Evolutionary conservation across 2,797 vertebrate species (phyloP), one percentile per base, ranked within the genome.

Genomic region (Mormyrops attenuatus): DNA sequence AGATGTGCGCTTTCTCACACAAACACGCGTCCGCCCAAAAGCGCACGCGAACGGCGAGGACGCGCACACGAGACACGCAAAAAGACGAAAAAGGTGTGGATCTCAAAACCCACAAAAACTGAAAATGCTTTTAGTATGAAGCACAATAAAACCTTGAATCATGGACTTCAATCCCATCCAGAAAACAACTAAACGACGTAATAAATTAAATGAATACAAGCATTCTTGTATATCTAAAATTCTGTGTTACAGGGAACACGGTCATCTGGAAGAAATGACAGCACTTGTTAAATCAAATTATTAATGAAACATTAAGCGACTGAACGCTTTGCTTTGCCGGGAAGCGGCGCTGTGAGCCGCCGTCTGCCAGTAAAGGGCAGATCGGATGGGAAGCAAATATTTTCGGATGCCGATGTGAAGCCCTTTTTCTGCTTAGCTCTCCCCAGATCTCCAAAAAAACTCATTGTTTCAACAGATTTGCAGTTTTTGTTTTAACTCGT

Each of bases 1-100:
- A 85, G 89, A 73, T 89, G 47, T 52, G 60, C 85, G 15, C 30
- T 73, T 38, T 85, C 49, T 20, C 38, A 22, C 55, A 88, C 87
- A 88, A 41, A 88, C 30, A 44, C 86, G 26, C 15, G n/a, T 38
- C 26, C 34, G 34, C 85, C 22, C 52, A n/a, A 87, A 53, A 22
- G 26, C n/a, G 49, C 84, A 34, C n/a, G 34, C 11, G 44, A 49
- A 4, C 47, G 2, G n/a, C 47, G 41, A 53, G 52, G 38, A 34
- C 85, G 47, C n/a, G 80, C 44, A 50, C 44, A 44, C 80, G 6
- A 22, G 41, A 44, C 26, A 85, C 3, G 41, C 30, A 53, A 53
- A 5, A 34, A 38, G 3, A 11, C 26, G 11, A 13, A 52, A 87
- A 57, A 55, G n/a, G 17, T 26, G n/a, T 50, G 26, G 52, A 50